Evolutionary conservation across 92 coral and sea anemone species (phyloP).

Genomic region (Phenganax marumi): DNA sequence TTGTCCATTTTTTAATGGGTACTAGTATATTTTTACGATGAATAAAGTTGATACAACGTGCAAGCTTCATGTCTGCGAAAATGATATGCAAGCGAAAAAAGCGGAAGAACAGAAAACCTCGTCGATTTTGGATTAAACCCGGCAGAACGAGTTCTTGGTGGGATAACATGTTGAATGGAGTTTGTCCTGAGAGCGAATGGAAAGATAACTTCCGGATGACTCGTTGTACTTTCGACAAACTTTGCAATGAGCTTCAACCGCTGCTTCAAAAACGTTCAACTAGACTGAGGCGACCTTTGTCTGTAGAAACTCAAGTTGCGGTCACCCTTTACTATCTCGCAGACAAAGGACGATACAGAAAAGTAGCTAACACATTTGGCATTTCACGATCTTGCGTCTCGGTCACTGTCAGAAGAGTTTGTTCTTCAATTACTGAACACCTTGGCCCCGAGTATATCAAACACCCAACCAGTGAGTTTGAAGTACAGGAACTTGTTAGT

Average conservation of each 20-base stretch:
- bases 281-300: slow-evolving; percentile 45
- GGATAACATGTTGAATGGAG: slow-evolving; percentile 15
- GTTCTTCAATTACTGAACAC: neutral
- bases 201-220: slow-evolving; percentile 46
- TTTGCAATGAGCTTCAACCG: slow-evolving; percentile 29
- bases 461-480: slow-evolving; percentile 19
- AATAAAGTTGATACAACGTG: no score
- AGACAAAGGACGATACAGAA: slow-evolving; percentile 54
- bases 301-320: slow-evolving; percentile 55
- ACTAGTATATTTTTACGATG: no score
- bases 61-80: no score
- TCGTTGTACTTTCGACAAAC: slow-evolving; percentile 31
- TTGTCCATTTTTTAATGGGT: no score
- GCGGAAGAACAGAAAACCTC: slow-evolving; percentile 14
- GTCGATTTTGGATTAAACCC: slow-evolving; percentile 57
- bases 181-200: slow-evolving; percentile 39
- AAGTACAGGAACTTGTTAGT: slow-evolving; percentile 14
- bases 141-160: slow-evolving; percentile 46
- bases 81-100: no score
- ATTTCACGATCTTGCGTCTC: slow-evolving; percentile 24
- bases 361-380: slow-evolving; percentile 63
- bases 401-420: slow-evolving; percentile 1
- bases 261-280: slow-evolving; percentile 39
- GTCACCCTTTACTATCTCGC: slow-evolving; percentile 54
- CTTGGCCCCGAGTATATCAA: slow-evolving; percentile 6